Conservation (phyloP, 2,797 vertebrate genomes). For the Poecilia wingei region DNA sequence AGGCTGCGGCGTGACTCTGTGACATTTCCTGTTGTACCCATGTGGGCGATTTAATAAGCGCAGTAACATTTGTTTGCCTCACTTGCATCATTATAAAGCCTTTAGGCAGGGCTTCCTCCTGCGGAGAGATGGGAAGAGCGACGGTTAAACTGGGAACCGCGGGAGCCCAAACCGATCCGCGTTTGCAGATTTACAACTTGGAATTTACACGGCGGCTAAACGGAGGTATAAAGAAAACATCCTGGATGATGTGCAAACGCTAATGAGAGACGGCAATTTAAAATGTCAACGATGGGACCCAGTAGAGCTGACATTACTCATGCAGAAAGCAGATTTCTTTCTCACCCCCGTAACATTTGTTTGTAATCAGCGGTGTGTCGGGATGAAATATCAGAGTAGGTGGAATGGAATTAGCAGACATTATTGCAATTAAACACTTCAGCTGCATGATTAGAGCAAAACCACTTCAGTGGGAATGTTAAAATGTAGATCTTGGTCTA, state of each 20-base stretch:
- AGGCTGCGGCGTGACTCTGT: slow-evolving; percentile 27
- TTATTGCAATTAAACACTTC: slow-evolving; percentile 1
- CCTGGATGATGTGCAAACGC: background rate
- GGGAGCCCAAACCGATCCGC: slow-evolving; percentile 8
- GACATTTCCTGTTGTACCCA: slow-evolving; percentile 58
- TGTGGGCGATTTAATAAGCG: slow-evolving; percentile 54
- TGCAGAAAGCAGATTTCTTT: background rate
- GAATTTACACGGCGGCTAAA: background rate
- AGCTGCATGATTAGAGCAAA: slow-evolving; percentile 2
- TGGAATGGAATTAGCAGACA: background rate
- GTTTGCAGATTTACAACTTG: background rate
- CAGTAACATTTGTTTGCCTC: slow-evolving; percentile 45
- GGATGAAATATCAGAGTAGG: background rate
- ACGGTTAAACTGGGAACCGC: background rate
- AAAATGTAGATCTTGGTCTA: background rate
- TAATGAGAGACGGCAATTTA: slow-evolving; percentile 12
- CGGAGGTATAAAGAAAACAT: background rate
- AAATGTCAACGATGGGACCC: slow-evolving; percentile 8
- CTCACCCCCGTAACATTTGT: background rate
- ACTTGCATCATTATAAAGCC: slow-evolving; percentile 29
- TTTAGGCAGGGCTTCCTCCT: background rate
- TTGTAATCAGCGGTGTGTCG: background rate
- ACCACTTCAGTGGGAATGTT: background rate
- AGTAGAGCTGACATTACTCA: background rate
- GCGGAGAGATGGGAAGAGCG: background rate